Conservation (phyloP, 2,888 invertebrate species). For the Acrobasis consociella region DNA sequence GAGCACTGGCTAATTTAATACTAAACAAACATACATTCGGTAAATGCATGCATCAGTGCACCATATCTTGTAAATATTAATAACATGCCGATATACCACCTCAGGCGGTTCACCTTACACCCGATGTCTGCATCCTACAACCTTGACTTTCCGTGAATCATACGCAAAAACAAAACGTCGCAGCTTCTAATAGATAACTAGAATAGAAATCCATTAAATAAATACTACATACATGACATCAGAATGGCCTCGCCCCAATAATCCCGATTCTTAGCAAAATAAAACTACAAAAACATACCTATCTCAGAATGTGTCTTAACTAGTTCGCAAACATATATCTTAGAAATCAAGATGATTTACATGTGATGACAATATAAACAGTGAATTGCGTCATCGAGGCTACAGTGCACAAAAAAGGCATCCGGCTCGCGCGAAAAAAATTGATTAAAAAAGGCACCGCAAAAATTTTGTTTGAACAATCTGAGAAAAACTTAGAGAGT, state of each 20-base stretch:
- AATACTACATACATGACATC: slow-evolving; percentile 39
- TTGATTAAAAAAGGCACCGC: slow-evolving; percentile 51
- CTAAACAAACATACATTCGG: background rate
- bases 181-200: background rate
- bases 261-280: slow-evolving; percentile 23
- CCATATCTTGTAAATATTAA: background rate
- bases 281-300: slow-evolving; percentile 3
- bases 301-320: slow-evolving; percentile 16
- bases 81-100: background rate
- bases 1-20: background rate
- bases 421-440: slow-evolving; percentile 66
- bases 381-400: slow-evolving; percentile 62
- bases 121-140: slow-evolving; percentile 6
- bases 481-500: slow-evolving; percentile 53
- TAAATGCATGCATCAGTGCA: background rate
- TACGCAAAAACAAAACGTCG: slow-evolving; percentile 24
- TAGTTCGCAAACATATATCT: slow-evolving; percentile 39
- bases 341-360: slow-evolving; percentile 46
- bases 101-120: slow-evolving; percentile 21
- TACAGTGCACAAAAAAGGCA: slow-evolving; percentile 64
- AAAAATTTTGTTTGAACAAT: slow-evolving; percentile 46
- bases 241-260: slow-evolving; percentile 48
- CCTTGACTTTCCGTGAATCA: slow-evolving; percentile 23
- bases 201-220: slow-evolving; percentile 13
- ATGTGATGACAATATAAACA: slow-evolving; percentile 58